Percentiles rank a stretch among this genome's conserved stretches.
These are phyloP conservation scores for Lithodes maja DNA, from an alignment of 2,888 invertebrate species.

Conservation along the genomic window DNA sequence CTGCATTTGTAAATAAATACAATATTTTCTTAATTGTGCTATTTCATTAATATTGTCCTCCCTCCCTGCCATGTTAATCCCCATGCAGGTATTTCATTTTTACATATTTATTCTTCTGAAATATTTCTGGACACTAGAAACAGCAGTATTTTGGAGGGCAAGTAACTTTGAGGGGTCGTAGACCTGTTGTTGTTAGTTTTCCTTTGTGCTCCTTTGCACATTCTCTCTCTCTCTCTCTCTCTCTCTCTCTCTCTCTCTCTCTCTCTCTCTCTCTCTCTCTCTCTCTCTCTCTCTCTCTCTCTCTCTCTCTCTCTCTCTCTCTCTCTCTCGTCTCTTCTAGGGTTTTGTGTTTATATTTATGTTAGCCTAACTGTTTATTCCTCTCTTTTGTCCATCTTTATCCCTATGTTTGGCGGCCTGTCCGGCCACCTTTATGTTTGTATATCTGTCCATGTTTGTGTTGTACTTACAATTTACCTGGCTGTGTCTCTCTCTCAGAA, in stretches of 20 bases:
- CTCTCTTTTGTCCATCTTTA: not conserved
- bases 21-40: too few relatives aligned
- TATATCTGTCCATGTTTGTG: not conserved
- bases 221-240: not conserved
- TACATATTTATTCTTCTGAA: too few relatives aligned
- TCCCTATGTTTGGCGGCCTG: not conserved
- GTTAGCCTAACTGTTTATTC: not conserved
- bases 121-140: too few relatives aligned
- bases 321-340: not conserved
- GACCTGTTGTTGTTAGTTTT: not conserved
- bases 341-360: not conserved
- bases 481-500: too few relatives aligned
- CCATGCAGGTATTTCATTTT: too few relatives aligned
- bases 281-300: constrained; percentile 13
- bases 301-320: constrained; percentile 10
- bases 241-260: not conserved
- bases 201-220: not conserved
- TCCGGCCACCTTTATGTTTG: not conserved
- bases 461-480: too few relatives aligned
- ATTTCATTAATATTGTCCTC: too few relatives aligned
- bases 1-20: too few relatives aligned
- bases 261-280: not conserved
- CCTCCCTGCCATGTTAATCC: too few relatives aligned
- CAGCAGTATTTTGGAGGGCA: too few relatives aligned
- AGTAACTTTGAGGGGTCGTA: too few relatives aligned